Base-by-base conservation (phyloP, 2,888 invertebrate genomes). In the Trissoscelio sp. region DNA sequence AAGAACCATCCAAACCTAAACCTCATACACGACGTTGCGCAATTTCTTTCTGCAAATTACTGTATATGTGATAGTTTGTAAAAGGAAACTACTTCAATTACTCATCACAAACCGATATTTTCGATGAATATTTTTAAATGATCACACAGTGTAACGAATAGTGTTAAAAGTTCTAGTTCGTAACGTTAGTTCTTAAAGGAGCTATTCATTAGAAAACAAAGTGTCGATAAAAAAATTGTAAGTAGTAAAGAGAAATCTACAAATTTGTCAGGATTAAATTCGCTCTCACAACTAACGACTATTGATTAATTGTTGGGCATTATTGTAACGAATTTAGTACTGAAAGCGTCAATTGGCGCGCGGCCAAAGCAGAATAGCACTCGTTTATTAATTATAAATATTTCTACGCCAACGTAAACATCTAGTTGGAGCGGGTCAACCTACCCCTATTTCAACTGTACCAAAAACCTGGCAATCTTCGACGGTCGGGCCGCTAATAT, bases 221-320 rank as follows among this genome's bases (percentile, higher is more conserved):
- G 34, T 48, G 60, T 75, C 39, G 74, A 66, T 74, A 55, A 28
- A 64, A 31, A 69, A 67, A 37, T 55, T 53, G 62, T 55, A 57
- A 62, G 64, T 55, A 64, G 78, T 12, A 28, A 22, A 78, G 6
- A 24, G 3, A 24, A 62, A 5, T 24, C 64, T 64, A 51, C 28
- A 66, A 57, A 70, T 48, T 70, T 64, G 42, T 57, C 46, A 57
- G 16, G 51, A 66, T 58, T 55, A 22, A 48, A 48, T 70, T 46
- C 31, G 53, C 57, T 44, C 31, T 46, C 46, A 14, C 22, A 37
- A 20, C 51, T 48, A 67, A 60, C 24, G 37, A 55, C 64, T 78
- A 72, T 79, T 79, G 78, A 79, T 79, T 79, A 73, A 79, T 79
- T 73, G 67, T 48, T 73, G 73, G 60, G 60, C 67, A 79, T 79